A percentile compares a stretch with the other conserved stretches of the same genome.
phyloP scores from a whole-genome alignment of 2,888 invertebrate species.

The Orchesellides sinensis region DNA sequence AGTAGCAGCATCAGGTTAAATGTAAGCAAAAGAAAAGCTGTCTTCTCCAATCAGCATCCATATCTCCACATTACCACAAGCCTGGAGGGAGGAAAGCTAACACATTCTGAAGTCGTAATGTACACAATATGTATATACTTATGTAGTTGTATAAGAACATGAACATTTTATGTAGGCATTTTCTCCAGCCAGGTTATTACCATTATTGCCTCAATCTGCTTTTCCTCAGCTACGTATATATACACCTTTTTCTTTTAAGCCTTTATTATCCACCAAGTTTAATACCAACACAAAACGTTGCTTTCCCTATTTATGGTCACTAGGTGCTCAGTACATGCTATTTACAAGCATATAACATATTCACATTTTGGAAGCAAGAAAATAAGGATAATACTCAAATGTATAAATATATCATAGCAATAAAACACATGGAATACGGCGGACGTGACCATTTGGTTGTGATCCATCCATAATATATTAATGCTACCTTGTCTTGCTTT shows the following conservation, averaged over 20 bases:
- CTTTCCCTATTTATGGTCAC: background rate
- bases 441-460: slow-evolving; percentile 43
- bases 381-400: background rate
- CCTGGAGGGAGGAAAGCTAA: slow-evolving; percentile 6
- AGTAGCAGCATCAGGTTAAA: too few relatives aligned
- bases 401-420: slow-evolving; percentile 8
- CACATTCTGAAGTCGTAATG: background rate
- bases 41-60: slow-evolving; percentile 9
- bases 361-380: background rate
- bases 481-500: background rate
- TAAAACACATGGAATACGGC: slow-evolving; percentile 12
- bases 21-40: background rate
- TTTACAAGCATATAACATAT: too few relatives aligned
- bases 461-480: slow-evolving; percentile 26
- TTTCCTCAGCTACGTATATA: background rate
- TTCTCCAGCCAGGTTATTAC: background rate
- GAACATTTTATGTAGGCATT: background rate
- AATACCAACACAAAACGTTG: slow-evolving; percentile 12
- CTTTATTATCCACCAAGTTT: slow-evolving; percentile 11
- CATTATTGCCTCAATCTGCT: slow-evolving; percentile 18
- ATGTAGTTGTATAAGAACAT: background rate
- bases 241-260: background rate
- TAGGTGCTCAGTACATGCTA: too few relatives aligned
- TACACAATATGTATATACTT: background rate
- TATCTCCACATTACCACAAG: background rate